Base-by-base conservation (phyloP, 1,140 invertebrate species). In the Thaumetopoea pityocampa region DNA sequence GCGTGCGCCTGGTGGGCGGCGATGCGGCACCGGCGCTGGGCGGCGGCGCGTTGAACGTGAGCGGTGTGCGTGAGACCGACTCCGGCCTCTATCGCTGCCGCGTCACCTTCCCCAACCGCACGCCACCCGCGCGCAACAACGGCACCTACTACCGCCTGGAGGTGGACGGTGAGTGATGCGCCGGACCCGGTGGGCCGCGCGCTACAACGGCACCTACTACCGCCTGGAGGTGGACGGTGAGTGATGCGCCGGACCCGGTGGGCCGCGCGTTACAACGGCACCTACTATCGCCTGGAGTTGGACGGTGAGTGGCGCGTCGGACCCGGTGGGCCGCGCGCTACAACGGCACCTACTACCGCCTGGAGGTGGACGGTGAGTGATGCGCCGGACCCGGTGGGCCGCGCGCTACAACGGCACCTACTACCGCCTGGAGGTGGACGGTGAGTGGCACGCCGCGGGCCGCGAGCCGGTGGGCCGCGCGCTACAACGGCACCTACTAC, bases 51-150 rank as follows among this genome's bases (percentile, higher is more conserved):
- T 90, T 96, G 58, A 97, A 97, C 81, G 85, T 97, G 32, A 96
- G 94, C n/a, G 90, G 92, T 28, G 94, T 98, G 51, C 88, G 92
- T 41, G 94, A 96, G 70, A 90, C 91, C 19, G 96, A 98, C 81
- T 90, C 92, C 54, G 96, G 96, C 33, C 95, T 94, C 91, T 98
- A 96, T 81, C 93, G 96, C 79, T 98, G 96, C 77, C 90, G 89
- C 62, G 90, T 97, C 6, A 90, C 92, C 51, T 96, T 96, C 73
- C 93, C 96, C 15, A 96, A 96, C 72, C 89, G 95, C 44, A 91
- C 92, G 17, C 95, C 94, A 2, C 91, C 88, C 53, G 89, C 90
- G 2, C 87, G 92, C 19, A 92, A 94, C 62, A 97, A 97, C 83
- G 94, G 95, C 7, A 96, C 95, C 5, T 95, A 93, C 90, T 94